phyloP scores from a whole-genome alignment of 2,888 invertebrate genomes.

The Nephrotoma guestfalica region DNA sequence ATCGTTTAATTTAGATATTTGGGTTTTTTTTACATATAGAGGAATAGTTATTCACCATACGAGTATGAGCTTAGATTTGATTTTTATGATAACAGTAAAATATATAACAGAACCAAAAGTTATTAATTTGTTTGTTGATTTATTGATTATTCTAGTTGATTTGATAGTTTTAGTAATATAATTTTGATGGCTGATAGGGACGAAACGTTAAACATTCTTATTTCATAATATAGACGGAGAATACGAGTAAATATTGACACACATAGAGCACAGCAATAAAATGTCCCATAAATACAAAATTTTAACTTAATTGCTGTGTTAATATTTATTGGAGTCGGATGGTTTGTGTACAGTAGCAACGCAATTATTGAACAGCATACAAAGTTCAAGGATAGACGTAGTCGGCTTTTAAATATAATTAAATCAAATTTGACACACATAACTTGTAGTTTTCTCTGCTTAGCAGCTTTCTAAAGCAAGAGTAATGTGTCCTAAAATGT shows the following conservation, averaged over 20 bases:
- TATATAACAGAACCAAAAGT: not conserved
- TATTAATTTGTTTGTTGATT: not conserved
- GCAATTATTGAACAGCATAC: not conserved
- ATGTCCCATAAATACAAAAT: not conserved
- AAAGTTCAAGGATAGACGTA: too few relatives aligned
- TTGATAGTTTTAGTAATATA: not conserved
- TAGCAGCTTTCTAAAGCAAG: too few relatives aligned
- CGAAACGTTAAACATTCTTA: not conserved
- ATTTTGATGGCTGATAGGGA: not conserved
- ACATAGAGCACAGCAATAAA: not conserved
- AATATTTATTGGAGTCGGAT: not conserved
- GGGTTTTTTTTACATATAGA: not conserved
- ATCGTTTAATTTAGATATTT: not conserved
- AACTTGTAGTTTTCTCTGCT: too few relatives aligned
- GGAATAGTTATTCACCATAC: not conserved
- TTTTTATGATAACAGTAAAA: not conserved
- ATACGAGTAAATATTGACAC: not conserved
- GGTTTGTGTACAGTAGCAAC: not conserved
- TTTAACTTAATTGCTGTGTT: not conserved
- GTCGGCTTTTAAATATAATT: too few relatives aligned
- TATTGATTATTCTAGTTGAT: not conserved
- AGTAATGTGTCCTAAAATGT: too few relatives aligned
- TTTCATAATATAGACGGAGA: not conserved
- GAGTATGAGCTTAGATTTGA: not conserved
- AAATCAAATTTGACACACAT: too few relatives aligned